Conservation (phyloP, 2,888 invertebrate species). For the Sthenelais limicola region DNA sequence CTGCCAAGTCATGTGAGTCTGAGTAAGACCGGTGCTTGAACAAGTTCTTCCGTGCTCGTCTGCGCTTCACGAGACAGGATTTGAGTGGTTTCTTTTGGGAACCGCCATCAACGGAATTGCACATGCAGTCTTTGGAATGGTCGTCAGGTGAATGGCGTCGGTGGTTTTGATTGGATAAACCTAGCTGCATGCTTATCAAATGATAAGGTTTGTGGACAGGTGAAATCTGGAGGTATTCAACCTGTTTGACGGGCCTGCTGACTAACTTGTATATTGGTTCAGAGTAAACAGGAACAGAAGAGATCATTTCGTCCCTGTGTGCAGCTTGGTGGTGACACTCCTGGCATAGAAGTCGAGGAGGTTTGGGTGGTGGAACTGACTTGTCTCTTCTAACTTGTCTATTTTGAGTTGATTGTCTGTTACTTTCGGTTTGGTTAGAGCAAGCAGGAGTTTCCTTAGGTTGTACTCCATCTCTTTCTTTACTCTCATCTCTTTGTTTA, state of each 20-base stretch:
- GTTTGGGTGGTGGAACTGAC: slow-evolving; percentile 41
- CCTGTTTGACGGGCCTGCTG: slow-evolving; percentile 35
- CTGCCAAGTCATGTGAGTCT: slow-evolving; percentile 47
- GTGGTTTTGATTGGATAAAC: neutral
- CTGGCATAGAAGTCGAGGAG: slow-evolving; percentile 37
- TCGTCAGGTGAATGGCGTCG: neutral
- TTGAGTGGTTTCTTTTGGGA: slow-evolving; percentile 44
- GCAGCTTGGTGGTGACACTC: slow-evolving; percentile 16
- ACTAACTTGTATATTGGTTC: slow-evolving; percentile 36
- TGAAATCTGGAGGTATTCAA: slow-evolving; percentile 48
- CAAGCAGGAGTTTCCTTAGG: too few species aligned
- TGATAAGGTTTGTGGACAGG: slow-evolving; percentile 40
- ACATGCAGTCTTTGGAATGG: neutral
- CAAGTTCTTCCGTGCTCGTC: neutral
- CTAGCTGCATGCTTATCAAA: slow-evolving; percentile 5
- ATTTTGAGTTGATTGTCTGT: too few species aligned
- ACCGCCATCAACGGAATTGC: neutral
- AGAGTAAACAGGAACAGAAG: slow-evolving; percentile 10
- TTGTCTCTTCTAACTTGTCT: too few species aligned
- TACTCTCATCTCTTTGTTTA: too few species aligned
- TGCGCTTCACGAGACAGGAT: slow-evolving; percentile 46
- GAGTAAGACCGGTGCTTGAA: slow-evolving; percentile 50
- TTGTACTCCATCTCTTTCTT: too few species aligned
- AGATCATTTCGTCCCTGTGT: neutral
- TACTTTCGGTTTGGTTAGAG: too few species aligned